phyloP scores from a whole-genome alignment of 2,888 invertebrate genomes.

The Latheticus oryzae region DNA sequence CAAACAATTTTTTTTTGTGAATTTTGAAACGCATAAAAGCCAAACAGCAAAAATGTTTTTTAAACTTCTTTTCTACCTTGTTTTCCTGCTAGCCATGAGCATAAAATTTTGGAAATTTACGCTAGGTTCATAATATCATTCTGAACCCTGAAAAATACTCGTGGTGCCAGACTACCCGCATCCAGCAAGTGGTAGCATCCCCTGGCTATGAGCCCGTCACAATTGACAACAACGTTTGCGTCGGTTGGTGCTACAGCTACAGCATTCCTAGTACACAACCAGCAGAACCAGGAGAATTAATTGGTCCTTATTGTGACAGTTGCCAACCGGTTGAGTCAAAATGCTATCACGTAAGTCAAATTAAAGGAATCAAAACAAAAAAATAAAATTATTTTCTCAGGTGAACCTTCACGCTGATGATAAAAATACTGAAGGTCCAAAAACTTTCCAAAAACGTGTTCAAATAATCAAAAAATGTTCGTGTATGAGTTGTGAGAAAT shows the following conservation, averaged over 20 bases:
- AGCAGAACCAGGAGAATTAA: conserved; percentile 74
- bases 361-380: background rate
- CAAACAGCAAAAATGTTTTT: background rate
- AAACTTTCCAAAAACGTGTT: conserved; percentile 70
- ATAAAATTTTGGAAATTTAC: too few relatives aligned
- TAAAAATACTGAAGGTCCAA: conserved; percentile 67
- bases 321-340: conserved; percentile 74
- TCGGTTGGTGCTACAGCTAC: conserved; percentile 78
- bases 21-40: too few relatives aligned
- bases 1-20: too few relatives aligned
- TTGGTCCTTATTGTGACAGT: conserved; percentile 76
- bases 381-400: conserved; percentile 58
- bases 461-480: conserved; percentile 76
- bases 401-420: conserved; percentile 70
- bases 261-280: conserved; percentile 77
- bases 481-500: conserved; percentile 72
- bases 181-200: conserved; percentile 76
- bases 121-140: conserved; percentile 79
- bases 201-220: conserved; percentile 74
- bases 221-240: conserved; percentile 78
- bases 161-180: conserved; percentile 77
- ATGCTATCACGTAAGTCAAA: conserved; percentile 72
- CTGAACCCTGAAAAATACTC: conserved; percentile 77
- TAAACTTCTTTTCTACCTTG: too few relatives aligned
- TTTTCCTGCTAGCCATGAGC: too few relatives aligned